These are phyloP conservation scores for Naja naja DNA, from an alignment of 2,113 vertebrate species.

Conservation along the genomic window DNA sequence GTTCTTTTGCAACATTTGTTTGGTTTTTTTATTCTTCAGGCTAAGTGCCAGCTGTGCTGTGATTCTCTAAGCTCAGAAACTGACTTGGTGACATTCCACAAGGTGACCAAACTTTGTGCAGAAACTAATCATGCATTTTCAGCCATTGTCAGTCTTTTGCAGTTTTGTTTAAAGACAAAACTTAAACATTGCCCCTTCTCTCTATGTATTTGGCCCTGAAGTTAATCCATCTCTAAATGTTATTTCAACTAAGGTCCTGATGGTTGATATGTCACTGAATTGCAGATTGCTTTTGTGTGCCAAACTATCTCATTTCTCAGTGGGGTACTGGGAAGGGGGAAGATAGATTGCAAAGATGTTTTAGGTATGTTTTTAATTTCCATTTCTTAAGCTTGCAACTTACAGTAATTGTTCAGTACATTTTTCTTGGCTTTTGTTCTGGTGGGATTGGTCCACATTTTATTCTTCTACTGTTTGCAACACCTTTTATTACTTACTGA, in stretches of 20 bases:
- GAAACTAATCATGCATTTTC: conserved; percentile 14
- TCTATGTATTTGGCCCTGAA: not conserved
- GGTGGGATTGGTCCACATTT: not conserved
- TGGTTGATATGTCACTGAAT: not conserved
- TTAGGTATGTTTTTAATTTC: conserved; percentile 21
- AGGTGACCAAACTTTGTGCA: conserved; percentile 5
- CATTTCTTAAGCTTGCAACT: not conserved
- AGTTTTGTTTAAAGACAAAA: not conserved
- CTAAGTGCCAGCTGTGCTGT: not conserved
- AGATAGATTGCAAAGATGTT: not conserved
- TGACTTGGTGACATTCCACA: conserved; percentile 39
- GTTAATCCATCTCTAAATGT: not conserved
- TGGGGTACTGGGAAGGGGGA: not conserved
- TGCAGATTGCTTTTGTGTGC: not conserved
- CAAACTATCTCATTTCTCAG: not conserved
- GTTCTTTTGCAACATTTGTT: not conserved
- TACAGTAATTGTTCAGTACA: conserved; percentile 12
- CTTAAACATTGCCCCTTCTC: not conserved
- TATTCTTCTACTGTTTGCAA: not conserved
- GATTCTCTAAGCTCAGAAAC: conserved; percentile 26
- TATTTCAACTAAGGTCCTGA: not conserved
- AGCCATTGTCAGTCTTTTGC: not conserved
- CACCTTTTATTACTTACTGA: not conserved
- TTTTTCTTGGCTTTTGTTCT: not conserved
- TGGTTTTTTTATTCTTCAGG: conserved; percentile 4